Base-by-base conservation (phyloP, 2,113 vertebrate species). In the Galbula dea region DNA sequence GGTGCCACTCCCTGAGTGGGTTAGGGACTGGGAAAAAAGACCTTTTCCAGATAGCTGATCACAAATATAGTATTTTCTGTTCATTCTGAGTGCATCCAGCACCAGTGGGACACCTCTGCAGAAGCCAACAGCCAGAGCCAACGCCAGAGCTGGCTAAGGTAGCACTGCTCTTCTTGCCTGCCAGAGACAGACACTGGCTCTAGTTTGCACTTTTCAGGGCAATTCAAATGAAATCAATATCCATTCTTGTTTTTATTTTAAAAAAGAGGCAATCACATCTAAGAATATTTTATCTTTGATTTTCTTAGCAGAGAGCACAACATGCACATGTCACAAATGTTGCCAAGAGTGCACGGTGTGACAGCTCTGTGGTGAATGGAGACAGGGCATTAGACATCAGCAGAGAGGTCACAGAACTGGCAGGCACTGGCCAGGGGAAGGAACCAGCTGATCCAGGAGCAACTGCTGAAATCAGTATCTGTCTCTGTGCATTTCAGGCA, bases 361-460 rank as follows among this genome's bases (percentile, higher is more conserved):
- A n/a, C 29, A 83, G 41, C 72, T 49, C 54, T 32, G 21, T 55
- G n/a, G 49, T 68, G 90, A 81, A 75, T 19, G 66, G 65, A 95
- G 76, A 80, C 39, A 81, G 73, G 77, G 77, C 88, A 81, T 84
- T 18, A 82, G 86, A 75, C 55, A 55, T 61, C 51, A 93, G 71
- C 76, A 92, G 1, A 0, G 83, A 78, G 62, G 83, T 93, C 90
- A 94, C 66, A 83, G 73, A 88, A 9, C 76, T 18, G 48, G 43
- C 77, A 95, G 69, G 84, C 86, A 36, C 48, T 29, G 48, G 61
- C 73, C 41, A 43, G n/a, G 78, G 88, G 83, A 92, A 94, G 57
- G 76, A 94, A 83, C 83, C 88, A 92, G 66, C 69, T 95, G 95
- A 90, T 88, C 36, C 88, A 82, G 77, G 76, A 91, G 66, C 80